Evolutionary conservation across 2,888 invertebrate species (phyloP).

Genomic region (Autographa gamma): DNA sequence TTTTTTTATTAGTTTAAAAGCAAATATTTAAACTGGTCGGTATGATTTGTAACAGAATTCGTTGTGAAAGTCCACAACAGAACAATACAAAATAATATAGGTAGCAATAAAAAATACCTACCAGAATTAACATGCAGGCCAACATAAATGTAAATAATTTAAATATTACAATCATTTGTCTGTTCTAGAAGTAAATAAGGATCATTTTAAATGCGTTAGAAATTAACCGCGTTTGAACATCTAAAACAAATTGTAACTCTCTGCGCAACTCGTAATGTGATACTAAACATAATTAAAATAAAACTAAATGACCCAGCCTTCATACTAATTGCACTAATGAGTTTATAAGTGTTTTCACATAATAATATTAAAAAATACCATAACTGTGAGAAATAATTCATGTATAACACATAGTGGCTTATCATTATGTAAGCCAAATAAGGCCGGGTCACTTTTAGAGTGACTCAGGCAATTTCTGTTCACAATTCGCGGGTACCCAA

Average conservation of each 20-base stretch:
- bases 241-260: background rate
- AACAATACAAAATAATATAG: no score
- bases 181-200: no score
- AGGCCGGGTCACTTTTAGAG: constrained; percentile 34
- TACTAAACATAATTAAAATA: constrained; percentile 7
- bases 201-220: background rate
- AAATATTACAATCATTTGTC: no score
- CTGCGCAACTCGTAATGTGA: background rate
- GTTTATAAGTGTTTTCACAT: constrained; percentile 12
- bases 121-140: no score
- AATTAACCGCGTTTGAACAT: background rate
- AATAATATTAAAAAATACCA: constrained; percentile 26
- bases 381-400: constrained; percentile 22
- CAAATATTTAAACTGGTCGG: no score
- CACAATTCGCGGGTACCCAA: constrained; percentile 28
- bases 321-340: constrained; percentile 19
- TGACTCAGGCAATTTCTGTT: constrained; percentile 40
- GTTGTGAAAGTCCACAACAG: no score
- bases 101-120: no score
- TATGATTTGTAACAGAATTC: no score
- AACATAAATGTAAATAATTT: no score
- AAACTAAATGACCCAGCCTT: background rate
- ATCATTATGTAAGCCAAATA: constrained; percentile 41
- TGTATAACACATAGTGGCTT: constrained; percentile 24
- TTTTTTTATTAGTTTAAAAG: no score